These are phyloP conservation scores for Tapirus terrestris DNA, from an alignment of 2,113 vertebrate genomes.

Conservation along the genomic window DNA sequence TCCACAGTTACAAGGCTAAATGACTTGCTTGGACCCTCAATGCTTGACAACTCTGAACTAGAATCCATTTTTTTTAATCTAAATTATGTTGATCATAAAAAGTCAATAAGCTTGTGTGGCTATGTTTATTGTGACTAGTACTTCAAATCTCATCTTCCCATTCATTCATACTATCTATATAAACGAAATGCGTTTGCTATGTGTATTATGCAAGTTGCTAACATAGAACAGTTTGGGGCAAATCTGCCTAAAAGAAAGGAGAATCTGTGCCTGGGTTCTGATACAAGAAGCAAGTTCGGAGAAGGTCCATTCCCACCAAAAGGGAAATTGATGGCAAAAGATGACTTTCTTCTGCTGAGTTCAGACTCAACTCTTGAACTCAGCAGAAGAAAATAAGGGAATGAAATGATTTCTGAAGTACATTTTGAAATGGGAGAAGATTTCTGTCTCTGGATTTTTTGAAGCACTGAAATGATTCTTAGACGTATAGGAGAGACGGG, in stretches of 20 bases:
- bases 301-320: neutral
- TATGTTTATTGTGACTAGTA: neutral
- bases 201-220: neutral
- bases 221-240: neutral
- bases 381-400: neutral
- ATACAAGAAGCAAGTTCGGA: neutral
- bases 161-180: neutral
- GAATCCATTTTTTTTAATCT: neutral
- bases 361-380: conserved; percentile 47
- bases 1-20: neutral
- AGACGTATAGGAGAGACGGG: neutral
- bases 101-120: neutral
- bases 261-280: neutral
- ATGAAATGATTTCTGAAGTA: conserved; percentile 30
- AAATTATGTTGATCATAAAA: neutral
- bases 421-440: conserved; percentile 30
- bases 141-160: conserved; percentile 12
- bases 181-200: neutral
- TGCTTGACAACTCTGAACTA: neutral
- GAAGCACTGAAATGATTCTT: neutral
- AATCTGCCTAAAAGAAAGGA: neutral
- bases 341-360: neutral
- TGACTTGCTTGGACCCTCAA: neutral
- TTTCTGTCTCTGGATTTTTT: neutral
- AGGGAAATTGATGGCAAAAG: neutral